Evolutionary conservation across 2,888 invertebrate genomes (phyloP), one percentile per base, ranked within the genome.

Genomic region (Galerucella pusilla): DNA sequence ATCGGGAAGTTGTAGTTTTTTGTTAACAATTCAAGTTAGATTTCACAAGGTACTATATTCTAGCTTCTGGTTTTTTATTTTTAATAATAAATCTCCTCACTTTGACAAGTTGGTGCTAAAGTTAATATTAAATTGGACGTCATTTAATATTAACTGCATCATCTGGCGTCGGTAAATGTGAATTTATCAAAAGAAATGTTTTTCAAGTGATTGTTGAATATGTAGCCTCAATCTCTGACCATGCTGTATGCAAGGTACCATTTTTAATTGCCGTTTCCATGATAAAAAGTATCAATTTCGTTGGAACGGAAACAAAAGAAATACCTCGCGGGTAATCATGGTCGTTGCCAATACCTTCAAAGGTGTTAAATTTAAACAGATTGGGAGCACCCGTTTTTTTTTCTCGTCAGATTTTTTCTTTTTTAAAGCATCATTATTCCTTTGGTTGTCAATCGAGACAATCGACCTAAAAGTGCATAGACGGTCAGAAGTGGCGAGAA

Each of bases 391-490:
- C 71, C 69, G 81, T 78, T 80, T 81, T 82, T 83, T 81, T 73
- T 71, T 73, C n/a, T 68, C 16, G 61, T 64, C 63, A 14, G 11
- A 46, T 68, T 80, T 82, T 83, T 82, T 83, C 83, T 61, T 71
- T 65, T 64, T 64, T 20, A 11, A 7, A 81, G 74, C 68, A 75
- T 79, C 83, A 83, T 85, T 83, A 84, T 82, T 85, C 82, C 77
- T 78, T 45, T 77, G 78, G 77, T 83, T 84, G 85, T 85, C 85
- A 85, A 84, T 85, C 85, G 82, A 80, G 75, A 84, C 85, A 84
- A 85, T 85, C 84, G 85, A 79, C 81, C 80, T 52, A 59, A 64
- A 68, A 68, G 66, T 57, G 71, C 64, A 52, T 49, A 71, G 65
- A 65, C 71, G 57, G 57, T 71, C 64, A 64, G 65, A 74, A 80